A percentile compares a stretch with the other conserved stretches of the same genome.
These are phyloP conservation scores for Mercenaria mercenaria DNA, from an alignment of 1,140 invertebrate genomes.

Conservation along the genomic window DNA sequence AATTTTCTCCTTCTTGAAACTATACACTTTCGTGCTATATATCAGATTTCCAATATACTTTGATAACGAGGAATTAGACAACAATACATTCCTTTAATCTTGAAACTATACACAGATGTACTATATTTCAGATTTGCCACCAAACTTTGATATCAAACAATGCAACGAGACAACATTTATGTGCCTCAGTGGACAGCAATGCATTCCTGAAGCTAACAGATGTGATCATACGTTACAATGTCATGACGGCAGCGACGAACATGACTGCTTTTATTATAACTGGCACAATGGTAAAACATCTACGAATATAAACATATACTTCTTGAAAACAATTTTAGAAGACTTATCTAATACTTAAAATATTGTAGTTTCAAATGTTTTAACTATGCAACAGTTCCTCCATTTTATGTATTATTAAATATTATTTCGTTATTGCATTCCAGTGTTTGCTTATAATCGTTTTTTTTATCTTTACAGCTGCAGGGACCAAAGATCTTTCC, in stretches of 20 bases:
- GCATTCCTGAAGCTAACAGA: slow-evolving; percentile 26
- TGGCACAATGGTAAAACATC: slow-evolving; percentile 37
- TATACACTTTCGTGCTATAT: no score
- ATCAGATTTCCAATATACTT: no score
- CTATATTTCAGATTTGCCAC: slow-evolving; percentile 59
- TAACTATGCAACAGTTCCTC: neutral
- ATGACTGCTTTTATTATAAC: slow-evolving; percentile 36
- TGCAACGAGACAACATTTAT: slow-evolving; percentile 64
- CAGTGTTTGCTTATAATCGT: no score
- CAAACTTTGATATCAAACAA: slow-evolving; percentile 47
- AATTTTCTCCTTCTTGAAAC: no score
- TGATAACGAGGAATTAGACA: no score
- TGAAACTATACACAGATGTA: no score
- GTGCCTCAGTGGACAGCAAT: slow-evolving; percentile 46
- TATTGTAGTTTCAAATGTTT: neutral
- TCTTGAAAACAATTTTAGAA: neutral
- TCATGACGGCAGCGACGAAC: slow-evolving; percentile 63
- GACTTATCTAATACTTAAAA: neutral
- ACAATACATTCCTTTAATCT: no score
- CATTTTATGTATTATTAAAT: no score
- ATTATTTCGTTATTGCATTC: no score
- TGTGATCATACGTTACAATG: slow-evolving; percentile 60
- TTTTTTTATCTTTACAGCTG: slow-evolving; percentile 21
- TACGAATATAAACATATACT: no score
- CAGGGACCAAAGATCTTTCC: slow-evolving; percentile 34